These are phyloP conservation scores for Atractosteus spatula DNA, from an alignment of 2,113 vertebrate genomes.

Conservation along the genomic window DNA sequence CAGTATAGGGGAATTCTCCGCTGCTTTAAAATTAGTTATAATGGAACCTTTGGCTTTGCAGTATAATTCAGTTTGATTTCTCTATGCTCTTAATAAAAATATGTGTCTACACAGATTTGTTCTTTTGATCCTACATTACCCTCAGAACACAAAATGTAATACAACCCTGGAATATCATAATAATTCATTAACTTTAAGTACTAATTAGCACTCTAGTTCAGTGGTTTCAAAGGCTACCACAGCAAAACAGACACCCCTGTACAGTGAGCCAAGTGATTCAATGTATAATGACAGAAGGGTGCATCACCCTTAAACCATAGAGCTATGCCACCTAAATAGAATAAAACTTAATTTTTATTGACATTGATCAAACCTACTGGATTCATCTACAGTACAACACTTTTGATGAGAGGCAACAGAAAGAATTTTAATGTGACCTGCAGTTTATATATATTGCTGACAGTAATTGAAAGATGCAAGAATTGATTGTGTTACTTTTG, in stretches of 20 bases:
- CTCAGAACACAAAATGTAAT: not conserved
- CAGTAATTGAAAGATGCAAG: too few species aligned
- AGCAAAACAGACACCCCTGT: not conserved
- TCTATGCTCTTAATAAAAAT: not conserved
- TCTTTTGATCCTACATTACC: slow-evolving; percentile 14
- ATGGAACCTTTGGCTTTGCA: not conserved
- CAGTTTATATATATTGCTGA: too few species aligned
- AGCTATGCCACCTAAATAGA: slow-evolving; percentile 7
- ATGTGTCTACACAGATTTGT: not conserved
- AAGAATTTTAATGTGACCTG: too few species aligned
- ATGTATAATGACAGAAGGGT: not conserved
- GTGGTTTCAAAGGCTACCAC: slow-evolving; percentile 8
- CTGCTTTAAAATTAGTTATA: not conserved
- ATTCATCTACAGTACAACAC: too few species aligned
- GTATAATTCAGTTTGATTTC: not conserved
- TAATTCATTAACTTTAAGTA: slow-evolving; percentile 16
- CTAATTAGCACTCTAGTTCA: slow-evolving; percentile 16
- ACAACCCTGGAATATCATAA: slow-evolving; percentile 11
- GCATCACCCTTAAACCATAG: not conserved
- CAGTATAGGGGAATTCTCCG: not conserved
- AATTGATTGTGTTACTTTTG: too few species aligned
- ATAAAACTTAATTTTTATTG: too few species aligned
- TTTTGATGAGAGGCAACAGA: too few species aligned
- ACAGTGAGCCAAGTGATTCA: not conserved
- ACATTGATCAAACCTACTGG: too few species aligned